Percentiles rank a stretch among this genome's conserved stretches.
These are phyloP conservation scores for Harpalus rufipes DNA, from an alignment of 2,888 invertebrate genomes.

Conservation along the genomic window DNA sequence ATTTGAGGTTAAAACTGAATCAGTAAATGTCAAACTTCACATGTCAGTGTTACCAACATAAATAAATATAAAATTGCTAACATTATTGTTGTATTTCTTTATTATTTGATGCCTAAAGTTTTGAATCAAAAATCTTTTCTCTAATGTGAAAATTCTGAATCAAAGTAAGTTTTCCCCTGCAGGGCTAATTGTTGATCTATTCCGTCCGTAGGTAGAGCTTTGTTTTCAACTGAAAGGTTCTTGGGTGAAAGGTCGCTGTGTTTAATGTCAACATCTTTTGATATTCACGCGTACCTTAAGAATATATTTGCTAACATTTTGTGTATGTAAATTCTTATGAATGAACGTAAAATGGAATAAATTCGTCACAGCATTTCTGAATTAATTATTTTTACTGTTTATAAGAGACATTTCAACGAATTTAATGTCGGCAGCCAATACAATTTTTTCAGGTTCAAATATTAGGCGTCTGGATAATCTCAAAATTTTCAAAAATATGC, in stretches of 20 bases:
- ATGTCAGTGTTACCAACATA: too few species aligned
- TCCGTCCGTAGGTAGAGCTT: conserved; percentile 22
- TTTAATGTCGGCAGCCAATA: background rate
- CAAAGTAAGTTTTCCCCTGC: background rate
- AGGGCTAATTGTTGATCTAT: conserved; percentile 23
- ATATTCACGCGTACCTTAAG: conserved; percentile 52
- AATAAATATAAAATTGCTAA: too few species aligned
- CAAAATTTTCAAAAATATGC: too few species aligned
- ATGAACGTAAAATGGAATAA: conserved; percentile 47
- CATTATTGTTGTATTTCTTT: too few species aligned
- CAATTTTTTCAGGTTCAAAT: background rate
- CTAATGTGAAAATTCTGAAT: background rate
- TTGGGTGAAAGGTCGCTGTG: conserved; percentile 48
- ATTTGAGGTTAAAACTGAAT: too few species aligned
- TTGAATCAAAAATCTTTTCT: background rate
- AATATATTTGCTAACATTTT: conserved; percentile 45
- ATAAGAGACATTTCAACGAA: conserved; percentile 15
- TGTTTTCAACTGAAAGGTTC: conserved; percentile 49
- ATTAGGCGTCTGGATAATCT: too few species aligned
- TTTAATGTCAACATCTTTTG: conserved; percentile 59
- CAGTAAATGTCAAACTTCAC: too few species aligned
- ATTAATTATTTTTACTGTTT: conserved; percentile 40
- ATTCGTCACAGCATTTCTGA: conserved; percentile 34
- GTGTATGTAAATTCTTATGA: conserved; percentile 55
- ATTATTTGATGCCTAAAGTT: too few species aligned